Conservation (phyloP, 2,888 invertebrate species). For the Aleiodes testaceus region DNA sequence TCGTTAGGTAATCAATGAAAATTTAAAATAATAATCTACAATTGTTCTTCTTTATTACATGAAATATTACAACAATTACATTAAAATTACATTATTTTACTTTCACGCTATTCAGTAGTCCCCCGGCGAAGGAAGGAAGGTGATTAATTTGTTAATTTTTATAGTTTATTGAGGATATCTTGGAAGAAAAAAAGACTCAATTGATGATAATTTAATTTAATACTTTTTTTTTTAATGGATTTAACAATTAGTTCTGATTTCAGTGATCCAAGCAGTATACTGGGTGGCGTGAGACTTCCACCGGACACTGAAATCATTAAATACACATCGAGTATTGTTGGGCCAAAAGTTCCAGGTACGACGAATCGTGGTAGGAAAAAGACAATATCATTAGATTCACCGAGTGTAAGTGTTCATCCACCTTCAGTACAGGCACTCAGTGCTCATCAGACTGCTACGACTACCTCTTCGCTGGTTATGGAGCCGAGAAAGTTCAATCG, state of each 20-base stretch:
- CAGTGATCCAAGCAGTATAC: constrained; percentile 87
- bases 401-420: constrained; percentile 77
- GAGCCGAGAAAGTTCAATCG: constrained; percentile 73
- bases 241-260: constrained; percentile 53
- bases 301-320: constrained; percentile 93
- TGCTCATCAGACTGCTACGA: constrained; percentile 66
- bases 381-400: constrained; percentile 89
- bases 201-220: no score
- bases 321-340: constrained; percentile 90
- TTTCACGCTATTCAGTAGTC: constrained; percentile 58
- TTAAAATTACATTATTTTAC: constrained; percentile 35
- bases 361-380: constrained; percentile 91
- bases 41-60: constrained; percentile 12
- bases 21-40: background rate
- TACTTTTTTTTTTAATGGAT: constrained; percentile 34
- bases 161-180: background rate
- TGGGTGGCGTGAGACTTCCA: constrained; percentile 88
- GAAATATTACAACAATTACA: constrained; percentile 17
- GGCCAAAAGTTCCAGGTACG: constrained; percentile 88
- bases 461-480: constrained; percentile 71
- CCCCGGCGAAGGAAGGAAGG: constrained; percentile 71
- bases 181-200: no score
- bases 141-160: constrained; percentile 55
- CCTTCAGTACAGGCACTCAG: constrained; percentile 70
- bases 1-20: constrained; percentile 65